Conservation (phyloP, 2,113 vertebrate species). For the Crotalus tigris region DNA sequence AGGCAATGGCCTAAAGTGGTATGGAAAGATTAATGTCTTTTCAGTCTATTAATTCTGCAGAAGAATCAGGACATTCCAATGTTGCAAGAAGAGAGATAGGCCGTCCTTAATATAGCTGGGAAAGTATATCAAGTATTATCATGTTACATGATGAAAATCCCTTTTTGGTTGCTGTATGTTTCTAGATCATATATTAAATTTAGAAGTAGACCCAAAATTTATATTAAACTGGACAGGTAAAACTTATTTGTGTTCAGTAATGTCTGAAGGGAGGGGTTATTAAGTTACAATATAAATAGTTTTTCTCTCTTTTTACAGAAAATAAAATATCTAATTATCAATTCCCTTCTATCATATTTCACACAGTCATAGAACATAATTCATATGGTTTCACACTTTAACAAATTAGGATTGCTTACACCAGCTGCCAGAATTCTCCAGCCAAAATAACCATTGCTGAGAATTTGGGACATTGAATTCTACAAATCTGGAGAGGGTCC, state of each 20-base stretch:
- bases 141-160: not conserved
- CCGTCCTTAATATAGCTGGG: not conserved
- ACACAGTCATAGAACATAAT: not conserved
- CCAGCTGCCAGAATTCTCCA: not conserved
- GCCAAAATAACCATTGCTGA: not conserved
- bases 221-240: not conserved
- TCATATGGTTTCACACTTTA: not conserved
- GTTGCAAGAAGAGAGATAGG: conserved; percentile 18
- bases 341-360: not conserved
- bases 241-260: not conserved
- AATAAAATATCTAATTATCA: not conserved
- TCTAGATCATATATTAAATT: not conserved
- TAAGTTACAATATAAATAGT: not conserved
- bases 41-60: conserved; percentile 35
- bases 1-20: conserved; percentile 68
- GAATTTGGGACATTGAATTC: not conserved
- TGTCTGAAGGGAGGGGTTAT: not conserved
- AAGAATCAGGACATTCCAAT: conserved; percentile 31
- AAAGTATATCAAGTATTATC: not conserved
- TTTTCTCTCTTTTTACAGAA: not conserved
- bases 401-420: not conserved
- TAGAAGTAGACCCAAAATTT: conserved; percentile 2
- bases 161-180: not conserved
- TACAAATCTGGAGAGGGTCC: not conserved
- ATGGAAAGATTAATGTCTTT: conserved; percentile 58